Percentiles rank a stretch among this genome's conserved stretches.
phyloP scores from a whole-genome alignment of 2,888 invertebrate genomes.

The Drosophila pseudotakahashii region DNA sequence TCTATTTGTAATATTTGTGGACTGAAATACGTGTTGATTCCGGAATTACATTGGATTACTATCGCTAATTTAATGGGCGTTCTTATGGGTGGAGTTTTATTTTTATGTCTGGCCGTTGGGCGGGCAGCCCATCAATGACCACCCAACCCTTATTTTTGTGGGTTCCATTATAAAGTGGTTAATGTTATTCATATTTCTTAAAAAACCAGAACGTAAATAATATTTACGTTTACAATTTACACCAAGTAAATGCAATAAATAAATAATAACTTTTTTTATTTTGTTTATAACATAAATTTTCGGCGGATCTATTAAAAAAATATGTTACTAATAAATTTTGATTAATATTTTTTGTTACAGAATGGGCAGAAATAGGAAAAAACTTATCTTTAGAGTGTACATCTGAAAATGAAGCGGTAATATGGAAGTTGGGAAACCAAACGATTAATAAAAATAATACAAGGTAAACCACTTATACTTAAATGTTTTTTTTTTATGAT shows the following conservation, averaged over 20 bases:
- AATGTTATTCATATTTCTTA: no score
- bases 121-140: not conserved
- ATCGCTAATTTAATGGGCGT: not conserved
- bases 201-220: no score
- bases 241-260: no score
- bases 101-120: slow-evolving; percentile 7
- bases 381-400: slow-evolving; percentile 86
- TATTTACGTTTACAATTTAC: no score
- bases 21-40: slow-evolving; percentile 30
- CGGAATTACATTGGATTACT: not conserved
- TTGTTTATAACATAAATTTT: no score
- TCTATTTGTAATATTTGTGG: not conserved
- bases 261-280: no score
- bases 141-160: not conserved
- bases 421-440: slow-evolving; percentile 87
- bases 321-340: no score
- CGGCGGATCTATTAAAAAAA: no score
- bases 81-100: not conserved
- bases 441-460: slow-evolving; percentile 85
- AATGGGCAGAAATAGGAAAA: slow-evolving; percentile 82
- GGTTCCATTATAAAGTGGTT: not conserved
- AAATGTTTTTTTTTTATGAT: no score
- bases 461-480: slow-evolving; percentile 81
- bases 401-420: slow-evolving; percentile 85
- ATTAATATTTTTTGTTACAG: slow-evolving; percentile 40